Base-by-base conservation (phyloP, 2,888 invertebrate genomes). In the Andrena camellia region DNA sequence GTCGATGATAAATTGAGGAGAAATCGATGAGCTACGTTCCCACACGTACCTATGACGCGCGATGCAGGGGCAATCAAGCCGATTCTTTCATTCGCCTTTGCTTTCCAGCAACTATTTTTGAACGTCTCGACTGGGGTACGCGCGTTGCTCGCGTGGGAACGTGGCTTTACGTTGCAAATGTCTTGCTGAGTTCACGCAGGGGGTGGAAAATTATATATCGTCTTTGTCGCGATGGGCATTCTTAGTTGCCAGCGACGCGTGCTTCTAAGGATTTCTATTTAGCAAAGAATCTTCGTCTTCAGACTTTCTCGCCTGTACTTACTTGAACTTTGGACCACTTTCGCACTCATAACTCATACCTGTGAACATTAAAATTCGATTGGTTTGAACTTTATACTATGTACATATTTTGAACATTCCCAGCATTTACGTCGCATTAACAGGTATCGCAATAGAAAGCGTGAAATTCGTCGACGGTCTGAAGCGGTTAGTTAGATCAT, bases 1-100 rank as follows among this genome's bases (percentile, higher is more conserved):
- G 42, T 48, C n/a, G 33, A n/a, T 63, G 54, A 57, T 63, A 69
- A 70, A 76, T 69, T 20, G 20, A 54, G 20, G 54, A 8, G 23
- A 54, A 54, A 52, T 20, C 23, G 23, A 23, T 57, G 23, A 26
- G 57, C 23, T 4, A 20, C 23, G 57, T 57, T 23, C 57, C 23
- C 57, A 57, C 57, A 26, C 10, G 57, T 26, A 26, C 26, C n/a
- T n/a, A n/a, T n/a, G 10, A 57, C 57, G 35, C 42, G 17, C 26
- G 42, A 42, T 48, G 54, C 29, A 31, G 57, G 26, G 23, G 57
- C 20, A 42, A 42, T 42, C 42, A 42, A 42, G 42, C 13, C 42
- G 17, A 42, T 17, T 42, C 42, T 42, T 42, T 42, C 42, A 42
- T 42, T 42, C 42, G 1, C 5, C 42, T 42, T 42, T 4, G 13